Evolutionary conservation across 2,797 vertebrate genomes (phyloP), one percentile per base, ranked within the genome.

Genomic region (Perodicticus potto): DNA sequence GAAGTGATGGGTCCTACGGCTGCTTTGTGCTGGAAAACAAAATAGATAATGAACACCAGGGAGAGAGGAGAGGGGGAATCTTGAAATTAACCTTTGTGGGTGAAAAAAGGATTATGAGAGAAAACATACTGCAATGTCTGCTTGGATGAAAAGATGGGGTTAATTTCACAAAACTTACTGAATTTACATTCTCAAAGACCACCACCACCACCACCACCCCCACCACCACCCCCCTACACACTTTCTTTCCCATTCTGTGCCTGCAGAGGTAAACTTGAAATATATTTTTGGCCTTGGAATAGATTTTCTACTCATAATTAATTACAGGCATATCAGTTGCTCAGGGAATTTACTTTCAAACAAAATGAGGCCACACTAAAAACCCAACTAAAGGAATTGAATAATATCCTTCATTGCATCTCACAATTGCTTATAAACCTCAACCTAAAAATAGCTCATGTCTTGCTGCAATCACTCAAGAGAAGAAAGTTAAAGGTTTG

Each of bases 351-450:
- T n/a, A 89, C 82, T 96, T 93, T 93, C 83, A 93, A 95, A 89
- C 77, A 97, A 93, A 97, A 96, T n/a, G 84, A 96, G 89, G 91
- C 72, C 80, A 91, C 63, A 77, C 69, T 89, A 91, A 91, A 96
- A 96, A 74, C 67, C n/a, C 89, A 55, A 93, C n/a, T 73, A 27
- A 84, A 82, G 27, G 72, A 95, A 95, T 67, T 92, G 5, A 87
- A 63, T 87, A 78, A 86, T 86, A 86, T 9, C 49, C 53, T 73
- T 43, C 85, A 96, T 59, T 55, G 84, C 61, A 77, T 81, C 59
- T 83, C 45, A 78, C 7, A 25, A 84, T 86, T 65, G 81, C 73
- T 65, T 84, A 73, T 59, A 90, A 90, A 94, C 61, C 86, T 93
- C 40, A 34, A 20, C 59, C 29, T 37, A 55, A 76, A 86, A 55